phyloP scores from a whole-genome alignment of 2,113 vertebrate species.

The Chrysemys picta region DNA sequence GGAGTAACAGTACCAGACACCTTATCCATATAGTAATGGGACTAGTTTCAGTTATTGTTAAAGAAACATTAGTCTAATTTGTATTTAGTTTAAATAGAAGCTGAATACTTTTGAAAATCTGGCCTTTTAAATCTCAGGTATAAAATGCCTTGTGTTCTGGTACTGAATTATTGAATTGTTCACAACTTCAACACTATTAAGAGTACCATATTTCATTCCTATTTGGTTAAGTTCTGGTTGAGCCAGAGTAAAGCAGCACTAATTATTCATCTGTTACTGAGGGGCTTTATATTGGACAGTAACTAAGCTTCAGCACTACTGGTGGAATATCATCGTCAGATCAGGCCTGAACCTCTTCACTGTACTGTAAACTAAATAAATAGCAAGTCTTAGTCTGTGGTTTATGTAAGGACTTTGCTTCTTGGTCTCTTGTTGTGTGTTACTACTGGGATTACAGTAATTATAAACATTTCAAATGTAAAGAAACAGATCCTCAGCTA shows the following conservation, averaged over 20 bases:
- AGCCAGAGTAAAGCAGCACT: neutral
- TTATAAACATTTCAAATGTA: neutral
- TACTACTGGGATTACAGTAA: neutral
- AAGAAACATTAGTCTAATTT: neutral
- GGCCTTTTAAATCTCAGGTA: neutral
- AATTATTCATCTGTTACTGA: neutral
- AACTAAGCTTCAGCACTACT: neutral
- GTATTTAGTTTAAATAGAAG: neutral
- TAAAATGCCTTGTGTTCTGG: neutral
- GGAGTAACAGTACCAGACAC: neutral
- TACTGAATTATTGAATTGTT: neutral
- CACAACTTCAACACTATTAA: neutral
- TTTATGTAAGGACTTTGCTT: neutral
- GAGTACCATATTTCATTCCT: neutral
- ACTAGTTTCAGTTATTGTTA: neutral
- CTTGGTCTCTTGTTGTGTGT: neutral
- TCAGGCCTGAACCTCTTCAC: neutral
- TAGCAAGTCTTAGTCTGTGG: fast-evolving
- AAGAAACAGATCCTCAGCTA: neutral
- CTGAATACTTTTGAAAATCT: neutral
- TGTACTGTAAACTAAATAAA: neutral
- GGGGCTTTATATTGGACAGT: neutral
- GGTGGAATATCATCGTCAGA: neutral
- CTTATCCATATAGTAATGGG: neutral
- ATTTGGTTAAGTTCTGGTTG: neutral